phyloP scores from a whole-genome alignment of 1,140 invertebrate species.

The Berghia stephanieae region DNA sequence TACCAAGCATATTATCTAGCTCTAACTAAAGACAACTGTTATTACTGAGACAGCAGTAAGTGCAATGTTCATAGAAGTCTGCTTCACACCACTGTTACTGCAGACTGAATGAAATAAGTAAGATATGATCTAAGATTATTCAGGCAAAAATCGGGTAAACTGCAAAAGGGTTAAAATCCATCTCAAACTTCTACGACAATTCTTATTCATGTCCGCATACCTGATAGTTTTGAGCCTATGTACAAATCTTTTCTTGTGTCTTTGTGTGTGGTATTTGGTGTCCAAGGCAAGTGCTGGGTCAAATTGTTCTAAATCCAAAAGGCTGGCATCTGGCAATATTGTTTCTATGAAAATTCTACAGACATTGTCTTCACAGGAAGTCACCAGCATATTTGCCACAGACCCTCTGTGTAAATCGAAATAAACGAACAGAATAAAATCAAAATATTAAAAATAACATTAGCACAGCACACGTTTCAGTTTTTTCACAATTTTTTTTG shows the following conservation, averaged over 20 bases:
- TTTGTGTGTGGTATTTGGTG: conserved; percentile 86
- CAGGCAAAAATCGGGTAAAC: too few species aligned
- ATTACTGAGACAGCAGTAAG: not conserved
- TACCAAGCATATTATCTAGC: too few species aligned
- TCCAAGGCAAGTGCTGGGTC: conserved; percentile 75
- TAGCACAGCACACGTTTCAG: too few species aligned
- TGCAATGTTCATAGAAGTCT: too few species aligned
- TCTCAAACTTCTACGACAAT: too few species aligned
- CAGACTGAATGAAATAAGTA: not conserved
- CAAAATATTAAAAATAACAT: too few species aligned
- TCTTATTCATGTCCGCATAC: conserved; percentile 65
- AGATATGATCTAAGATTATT: not conserved
- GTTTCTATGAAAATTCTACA: conserved; percentile 99
- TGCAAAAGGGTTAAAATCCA: too few species aligned
- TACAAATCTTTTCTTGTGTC: conserved; percentile 95
- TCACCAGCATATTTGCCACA: conserved; percentile 97
- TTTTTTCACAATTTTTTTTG: too few species aligned
- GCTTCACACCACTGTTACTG: too few species aligned
- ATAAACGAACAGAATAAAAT: not conserved
- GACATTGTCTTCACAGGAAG: conserved; percentile 97
- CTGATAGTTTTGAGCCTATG: conserved; percentile 96
- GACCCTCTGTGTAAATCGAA: conserved; percentile 81
- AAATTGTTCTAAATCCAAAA: conserved; percentile 82
- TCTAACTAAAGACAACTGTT: too few species aligned
- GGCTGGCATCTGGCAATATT: conserved; percentile 92